A percentile compares a stretch with the other conserved stretches of the same genome.
Conservation (phyloP, 2,888 invertebrate species). For the Andrena fulva region DNA sequence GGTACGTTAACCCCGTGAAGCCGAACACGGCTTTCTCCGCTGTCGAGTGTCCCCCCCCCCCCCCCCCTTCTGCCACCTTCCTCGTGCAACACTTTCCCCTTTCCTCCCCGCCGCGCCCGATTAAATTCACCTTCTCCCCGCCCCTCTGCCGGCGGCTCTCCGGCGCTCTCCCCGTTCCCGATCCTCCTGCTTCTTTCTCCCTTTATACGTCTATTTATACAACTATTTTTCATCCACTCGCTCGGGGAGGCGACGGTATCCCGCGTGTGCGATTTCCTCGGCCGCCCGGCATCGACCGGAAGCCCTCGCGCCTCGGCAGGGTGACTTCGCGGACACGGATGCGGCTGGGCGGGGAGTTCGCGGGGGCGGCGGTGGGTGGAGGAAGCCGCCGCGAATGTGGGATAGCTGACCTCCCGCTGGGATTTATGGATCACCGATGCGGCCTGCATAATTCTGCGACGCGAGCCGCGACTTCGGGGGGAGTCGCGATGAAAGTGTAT, state of each 20-base stretch:
- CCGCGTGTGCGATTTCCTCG: slow-evolving; percentile 3
- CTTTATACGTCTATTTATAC: not conserved
- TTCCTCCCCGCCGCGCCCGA: slow-evolving; percentile 56
- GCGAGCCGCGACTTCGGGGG: slow-evolving; percentile 4
- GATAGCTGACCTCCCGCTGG: not conserved
- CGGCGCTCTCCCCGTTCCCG: slow-evolving; percentile 5
- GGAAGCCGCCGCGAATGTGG: not conserved
- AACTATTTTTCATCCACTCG: not conserved
- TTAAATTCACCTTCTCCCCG: slow-evolving; percentile 66
- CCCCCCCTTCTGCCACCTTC: slow-evolving; percentile 37
- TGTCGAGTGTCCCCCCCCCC: slow-evolving; percentile 49
- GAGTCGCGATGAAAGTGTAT: not conserved
- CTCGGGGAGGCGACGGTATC: not conserved
- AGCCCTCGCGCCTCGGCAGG: not conserved
- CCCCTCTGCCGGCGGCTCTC: not conserved
- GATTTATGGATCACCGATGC: slow-evolving; percentile 2
- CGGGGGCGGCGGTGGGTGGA: not conserved
- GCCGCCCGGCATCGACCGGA: slow-evolving; percentile 10
- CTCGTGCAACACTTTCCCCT: slow-evolving; percentile 61
- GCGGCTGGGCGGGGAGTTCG: not conserved
- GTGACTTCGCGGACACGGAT: slow-evolving; percentile 4
- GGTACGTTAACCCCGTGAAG: slow-evolving; percentile 80
- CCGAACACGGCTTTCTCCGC: slow-evolving; percentile 77
- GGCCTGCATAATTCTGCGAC: not conserved
- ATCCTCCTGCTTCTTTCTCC: not conserved